Percentiles rank a stretch among this genome's conserved stretches.
Conservation (phyloP, 2,797 vertebrate genomes). For the Poeciliopsis gracilis region DNA sequence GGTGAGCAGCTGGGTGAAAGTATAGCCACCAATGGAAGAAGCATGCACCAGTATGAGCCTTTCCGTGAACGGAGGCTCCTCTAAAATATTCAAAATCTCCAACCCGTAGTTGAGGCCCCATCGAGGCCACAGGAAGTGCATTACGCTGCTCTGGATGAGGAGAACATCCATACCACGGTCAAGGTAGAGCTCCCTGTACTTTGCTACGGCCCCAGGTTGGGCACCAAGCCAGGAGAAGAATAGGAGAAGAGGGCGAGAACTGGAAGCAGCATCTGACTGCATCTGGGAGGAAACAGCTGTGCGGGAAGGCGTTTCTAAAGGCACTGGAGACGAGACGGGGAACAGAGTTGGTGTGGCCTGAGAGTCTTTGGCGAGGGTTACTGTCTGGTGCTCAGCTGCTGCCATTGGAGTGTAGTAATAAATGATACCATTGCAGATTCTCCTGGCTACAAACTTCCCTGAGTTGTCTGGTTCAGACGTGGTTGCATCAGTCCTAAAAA, state of each 20-base stretch:
- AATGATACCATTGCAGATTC: conserved; percentile 54
- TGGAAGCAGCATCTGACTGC: not conserved
- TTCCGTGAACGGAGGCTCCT: conserved; percentile 63
- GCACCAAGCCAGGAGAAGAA: conserved; percentile 82
- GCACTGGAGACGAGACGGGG: not conserved
- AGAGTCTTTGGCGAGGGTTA: conserved; percentile 11
- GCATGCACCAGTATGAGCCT: conserved; percentile 75
- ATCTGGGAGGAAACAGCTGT: not conserved
- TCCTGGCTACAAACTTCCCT: conserved; percentile 30
- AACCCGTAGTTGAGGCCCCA: conserved; percentile 65
- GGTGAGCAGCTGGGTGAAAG: conserved; percentile 75
- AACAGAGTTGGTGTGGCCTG: not conserved
- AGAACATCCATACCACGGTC: conserved; percentile 73
- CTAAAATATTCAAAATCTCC: conserved; percentile 65
- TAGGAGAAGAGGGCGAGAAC: conserved; percentile 67
- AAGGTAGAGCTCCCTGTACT: conserved; percentile 79
- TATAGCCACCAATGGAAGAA: conserved; percentile 81
- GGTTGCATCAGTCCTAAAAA: conserved; percentile 28
- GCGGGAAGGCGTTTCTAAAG: conserved; percentile 27
- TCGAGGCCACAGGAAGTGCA: conserved; percentile 78
- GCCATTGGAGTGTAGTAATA: conserved; percentile 47
- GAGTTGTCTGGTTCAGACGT: not conserved
- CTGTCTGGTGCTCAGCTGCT: not conserved
- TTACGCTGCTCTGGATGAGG: conserved; percentile 64
- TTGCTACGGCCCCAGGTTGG: conserved; percentile 49